phyloP scores from a whole-genome alignment of 2,888 invertebrate genomes.

The Protophormia terraenovae region DNA sequence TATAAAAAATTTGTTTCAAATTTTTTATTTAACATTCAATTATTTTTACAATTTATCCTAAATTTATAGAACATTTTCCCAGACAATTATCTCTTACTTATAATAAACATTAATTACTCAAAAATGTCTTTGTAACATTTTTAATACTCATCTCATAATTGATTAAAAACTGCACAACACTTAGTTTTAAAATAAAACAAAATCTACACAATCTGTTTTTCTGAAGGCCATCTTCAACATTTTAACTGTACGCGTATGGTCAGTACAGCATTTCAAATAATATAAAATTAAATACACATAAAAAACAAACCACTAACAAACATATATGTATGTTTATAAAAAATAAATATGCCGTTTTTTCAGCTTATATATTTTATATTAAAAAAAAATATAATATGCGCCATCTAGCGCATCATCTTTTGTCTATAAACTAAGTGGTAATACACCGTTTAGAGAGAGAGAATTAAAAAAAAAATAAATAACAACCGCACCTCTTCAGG shows the following conservation, averaged over 20 bases:
- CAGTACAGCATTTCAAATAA: slow-evolving; percentile 57
- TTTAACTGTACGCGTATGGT: slow-evolving; percentile 55
- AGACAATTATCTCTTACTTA: neutral
- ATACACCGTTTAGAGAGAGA: neutral
- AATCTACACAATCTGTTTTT: slow-evolving; percentile 8
- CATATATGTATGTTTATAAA: too few relatives aligned
- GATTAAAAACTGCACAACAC: slow-evolving; percentile 45
- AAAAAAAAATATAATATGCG: slow-evolving; percentile 8
- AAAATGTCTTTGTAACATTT: neutral
- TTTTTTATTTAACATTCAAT: neutral
- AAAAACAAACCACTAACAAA: too few relatives aligned
- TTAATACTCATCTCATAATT: slow-evolving; percentile 10
- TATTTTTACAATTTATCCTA: neutral
- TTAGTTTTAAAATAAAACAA: neutral
- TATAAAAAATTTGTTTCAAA: too few relatives aligned
- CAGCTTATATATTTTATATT: neutral
- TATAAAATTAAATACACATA: neutral
- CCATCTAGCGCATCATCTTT: slow-evolving; percentile 41
- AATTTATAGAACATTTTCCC: neutral
- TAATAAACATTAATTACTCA: neutral
- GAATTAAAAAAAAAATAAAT: neutral
- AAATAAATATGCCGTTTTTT: too few relatives aligned
- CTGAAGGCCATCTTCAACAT: slow-evolving; percentile 56
- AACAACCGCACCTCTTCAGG: slow-evolving; percentile 39
- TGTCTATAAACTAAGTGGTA: slow-evolving; percentile 14